Conservation (phyloP, 2,888 invertebrate species). For the Pilophorus perplexus region DNA sequence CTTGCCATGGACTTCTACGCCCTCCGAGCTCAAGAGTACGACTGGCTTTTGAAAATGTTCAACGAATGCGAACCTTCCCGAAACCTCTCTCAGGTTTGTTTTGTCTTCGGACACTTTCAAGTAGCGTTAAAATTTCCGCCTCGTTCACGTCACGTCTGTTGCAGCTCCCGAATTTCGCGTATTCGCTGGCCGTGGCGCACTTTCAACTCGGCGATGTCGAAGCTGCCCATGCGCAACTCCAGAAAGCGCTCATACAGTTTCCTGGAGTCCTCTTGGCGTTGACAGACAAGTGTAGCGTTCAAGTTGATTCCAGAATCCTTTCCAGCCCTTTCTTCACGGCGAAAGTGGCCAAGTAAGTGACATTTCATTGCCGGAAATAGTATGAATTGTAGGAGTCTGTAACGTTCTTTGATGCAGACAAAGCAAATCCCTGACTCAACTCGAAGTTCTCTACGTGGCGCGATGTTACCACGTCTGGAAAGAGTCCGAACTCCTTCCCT, state of each 20-base stretch:
- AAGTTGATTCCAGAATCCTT: slow-evolving; percentile 64
- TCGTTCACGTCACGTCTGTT: background rate
- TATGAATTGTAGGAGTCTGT: background rate
- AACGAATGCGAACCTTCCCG: slow-evolving; percentile 49
- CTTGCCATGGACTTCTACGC: slow-evolving; percentile 81
- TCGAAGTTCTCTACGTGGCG: slow-evolving; percentile 70
- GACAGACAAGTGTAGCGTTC: slow-evolving; percentile 72
- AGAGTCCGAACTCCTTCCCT: slow-evolving; percentile 67
- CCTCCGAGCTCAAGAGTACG: slow-evolving; percentile 68
- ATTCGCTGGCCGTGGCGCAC: slow-evolving; percentile 72
- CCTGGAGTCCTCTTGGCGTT: slow-evolving; percentile 71
- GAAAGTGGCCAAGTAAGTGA: slow-evolving; percentile 31
- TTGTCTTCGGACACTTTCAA: background rate
- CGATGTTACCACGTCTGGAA: slow-evolving; percentile 77
- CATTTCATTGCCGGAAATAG: too few species aligned
- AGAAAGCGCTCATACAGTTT: slow-evolving; percentile 77
- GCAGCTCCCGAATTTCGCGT: slow-evolving; percentile 84
- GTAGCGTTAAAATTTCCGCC: background rate
- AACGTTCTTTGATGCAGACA: slow-evolving; percentile 48
- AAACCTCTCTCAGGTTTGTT: slow-evolving; percentile 48
- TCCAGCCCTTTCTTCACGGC: slow-evolving; percentile 58
- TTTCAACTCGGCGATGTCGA: slow-evolving; percentile 58
- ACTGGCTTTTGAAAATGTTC: slow-evolving; percentile 59
- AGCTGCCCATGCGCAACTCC: slow-evolving; percentile 63
- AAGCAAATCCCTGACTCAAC: slow-evolving; percentile 63